Evolutionary conservation across 2,797 vertebrate genomes (phyloP), one percentile per base, ranked within the genome.

Genomic region (Cyclopterus lumpus): DNA sequence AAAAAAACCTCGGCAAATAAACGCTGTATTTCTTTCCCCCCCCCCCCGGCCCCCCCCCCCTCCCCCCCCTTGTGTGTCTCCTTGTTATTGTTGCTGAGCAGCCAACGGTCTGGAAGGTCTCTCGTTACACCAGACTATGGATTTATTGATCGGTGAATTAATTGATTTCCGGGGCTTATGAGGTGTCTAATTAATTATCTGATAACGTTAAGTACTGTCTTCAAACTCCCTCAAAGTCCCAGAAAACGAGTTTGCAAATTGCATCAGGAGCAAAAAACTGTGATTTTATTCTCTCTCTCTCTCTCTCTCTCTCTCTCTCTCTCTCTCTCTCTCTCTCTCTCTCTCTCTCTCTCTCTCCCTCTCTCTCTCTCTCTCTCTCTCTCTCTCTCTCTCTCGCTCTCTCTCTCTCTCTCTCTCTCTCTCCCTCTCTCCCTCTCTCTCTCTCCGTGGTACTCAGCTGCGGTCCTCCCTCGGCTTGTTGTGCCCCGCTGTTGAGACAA

Each of bases 131-230:
- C 87, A 91, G 87, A 89, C 88, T 91, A 94, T 93, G 85, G 93
- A 94, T 94, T 93, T 93, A 94, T 94, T 92, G 93, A 94, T 93
- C 86, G 77, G 91, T 88, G 90, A 92, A 93, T 93, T 86, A 92
- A 94, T 91, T 93, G 91, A 94, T 93, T 93, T 87, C 89, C 75
- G 74, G 74, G 87, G 86, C 86, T 92, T 91, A 90, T 83, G 86
- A 82, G 83, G 85, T 87, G 87, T 88, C 89, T 91, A 93, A 92
- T 94, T 94, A 94, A 93, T 94, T 91, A 93, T 93, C 91, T 93
- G 91, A 93, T 90, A 91, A 86, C 88, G 86, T 88, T 93, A 93
- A 94, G 88, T 92, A 93, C 73, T 93, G 89, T 91, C 85, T 83
- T 91, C 87, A 89, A 92, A 91, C 86, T 92, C 84, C 84, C 77